phyloP scores from a whole-genome alignment of 2,113 vertebrate species.

The Chloroceryle aenea region DNA sequence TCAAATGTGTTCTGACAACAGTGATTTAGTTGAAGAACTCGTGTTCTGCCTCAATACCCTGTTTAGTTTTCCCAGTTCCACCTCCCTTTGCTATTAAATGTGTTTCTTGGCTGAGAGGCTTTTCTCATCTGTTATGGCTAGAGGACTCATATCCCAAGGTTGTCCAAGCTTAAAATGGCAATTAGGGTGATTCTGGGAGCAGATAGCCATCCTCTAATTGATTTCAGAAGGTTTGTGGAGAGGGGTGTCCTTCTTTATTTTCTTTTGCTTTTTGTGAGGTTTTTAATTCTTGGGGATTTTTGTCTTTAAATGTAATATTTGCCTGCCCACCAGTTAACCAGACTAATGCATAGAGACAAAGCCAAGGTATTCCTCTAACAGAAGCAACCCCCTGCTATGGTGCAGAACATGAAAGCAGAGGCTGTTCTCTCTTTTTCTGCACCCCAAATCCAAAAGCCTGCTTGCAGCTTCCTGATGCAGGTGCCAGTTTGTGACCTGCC shows the following conservation, averaged over 20 bases:
- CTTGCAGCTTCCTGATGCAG: not conserved
- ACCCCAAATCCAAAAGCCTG: accelerated
- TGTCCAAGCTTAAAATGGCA: not conserved
- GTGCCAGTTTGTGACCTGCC: not conserved
- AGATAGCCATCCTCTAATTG: not conserved
- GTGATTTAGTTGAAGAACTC: not conserved
- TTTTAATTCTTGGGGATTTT: too few relatives aligned
- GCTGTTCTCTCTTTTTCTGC: not conserved
- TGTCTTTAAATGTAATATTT: not conserved
- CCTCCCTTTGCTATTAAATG: not conserved
- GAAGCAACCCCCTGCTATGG: accelerated
- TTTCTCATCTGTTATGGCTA: not conserved
- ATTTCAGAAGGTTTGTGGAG: not conserved
- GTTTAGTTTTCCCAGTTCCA: not conserved
- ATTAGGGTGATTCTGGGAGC: not conserved
- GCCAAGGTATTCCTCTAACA: accelerated
- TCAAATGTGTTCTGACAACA: not conserved
- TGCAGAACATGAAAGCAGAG: not conserved
- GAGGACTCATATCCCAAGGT: not conserved
- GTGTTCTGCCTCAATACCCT: not conserved
- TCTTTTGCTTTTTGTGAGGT: not conserved
- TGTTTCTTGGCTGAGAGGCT: not conserved
- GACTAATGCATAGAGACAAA: not conserved
- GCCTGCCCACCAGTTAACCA: not conserved
- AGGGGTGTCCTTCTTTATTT: not conserved